These are phyloP conservation scores for Pseudocheirus occidentalis DNA, from an alignment of 2,797 vertebrate genomes.

Conservation along the genomic window DNA sequence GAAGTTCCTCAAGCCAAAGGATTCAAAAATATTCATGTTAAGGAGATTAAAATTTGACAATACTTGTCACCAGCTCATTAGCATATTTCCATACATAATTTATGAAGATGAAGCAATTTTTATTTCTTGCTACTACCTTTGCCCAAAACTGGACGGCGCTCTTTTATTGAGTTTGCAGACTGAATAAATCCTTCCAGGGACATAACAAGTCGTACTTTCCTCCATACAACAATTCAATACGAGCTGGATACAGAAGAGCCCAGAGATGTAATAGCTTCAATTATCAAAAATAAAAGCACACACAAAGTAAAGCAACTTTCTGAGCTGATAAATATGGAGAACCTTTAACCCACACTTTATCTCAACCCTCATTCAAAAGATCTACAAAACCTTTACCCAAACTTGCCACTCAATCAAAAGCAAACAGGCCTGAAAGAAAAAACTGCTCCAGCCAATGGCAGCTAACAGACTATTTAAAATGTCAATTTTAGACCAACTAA, in stretches of 20 bases:
- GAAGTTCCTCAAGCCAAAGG: background rate
- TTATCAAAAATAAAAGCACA: background rate
- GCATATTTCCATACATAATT: background rate
- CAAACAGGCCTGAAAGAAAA: background rate
- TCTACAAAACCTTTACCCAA: background rate
- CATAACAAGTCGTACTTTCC: background rate
- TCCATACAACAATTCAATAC: background rate
- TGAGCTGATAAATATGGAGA: background rate
- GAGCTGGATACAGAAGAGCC: background rate
- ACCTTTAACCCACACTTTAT: background rate
- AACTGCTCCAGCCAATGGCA: background rate
- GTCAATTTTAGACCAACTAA: background rate
- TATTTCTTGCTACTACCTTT: background rate
- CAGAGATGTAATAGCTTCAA: background rate
- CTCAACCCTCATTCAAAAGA: background rate
- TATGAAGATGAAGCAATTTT: background rate
- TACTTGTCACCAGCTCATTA: background rate
- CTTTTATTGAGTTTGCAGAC: background rate
- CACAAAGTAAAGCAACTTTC: background rate
- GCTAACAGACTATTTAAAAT: background rate
- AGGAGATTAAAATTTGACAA: background rate
- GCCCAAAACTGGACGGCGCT: background rate
- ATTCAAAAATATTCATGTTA: background rate
- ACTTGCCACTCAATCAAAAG: background rate
- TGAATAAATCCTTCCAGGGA: background rate